Evolutionary conservation across 2,888 invertebrate species (phyloP).

Genomic region (Mesodorylaimus sp.): DNA sequence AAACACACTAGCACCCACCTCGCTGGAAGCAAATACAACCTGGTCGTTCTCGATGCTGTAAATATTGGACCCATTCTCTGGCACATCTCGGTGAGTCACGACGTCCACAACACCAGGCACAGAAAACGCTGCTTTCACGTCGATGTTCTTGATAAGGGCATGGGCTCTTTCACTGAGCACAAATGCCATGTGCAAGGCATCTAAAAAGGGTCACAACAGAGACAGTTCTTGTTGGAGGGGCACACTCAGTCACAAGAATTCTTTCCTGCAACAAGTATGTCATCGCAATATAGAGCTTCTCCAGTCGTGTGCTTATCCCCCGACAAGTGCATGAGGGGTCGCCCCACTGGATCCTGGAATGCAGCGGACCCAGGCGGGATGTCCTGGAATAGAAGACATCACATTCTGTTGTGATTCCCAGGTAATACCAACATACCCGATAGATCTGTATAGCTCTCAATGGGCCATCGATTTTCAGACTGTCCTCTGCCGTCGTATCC

Average conservation of each 20-base stretch:
- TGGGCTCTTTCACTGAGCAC: constrained; percentile 62
- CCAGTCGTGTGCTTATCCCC: constrained; percentile 70
- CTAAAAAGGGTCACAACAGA: constrained; percentile 16
- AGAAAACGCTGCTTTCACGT: constrained; percentile 51
- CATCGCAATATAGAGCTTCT: constrained; percentile 77
- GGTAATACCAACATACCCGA: too few species aligned
- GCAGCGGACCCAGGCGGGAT: too few species aligned
- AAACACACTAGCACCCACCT: constrained; percentile 37
- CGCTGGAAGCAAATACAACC: constrained; percentile 56
- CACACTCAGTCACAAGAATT: background rate
- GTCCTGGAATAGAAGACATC: too few species aligned
- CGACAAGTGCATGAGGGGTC: constrained; percentile 58
- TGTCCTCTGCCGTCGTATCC: too few species aligned
- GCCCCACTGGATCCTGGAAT: constrained; percentile 61
- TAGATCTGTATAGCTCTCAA: too few species aligned
- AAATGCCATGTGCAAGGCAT: constrained; percentile 59
- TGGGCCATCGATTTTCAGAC: too few species aligned
- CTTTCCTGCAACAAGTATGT: constrained; percentile 39
- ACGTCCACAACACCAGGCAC: constrained; percentile 63
- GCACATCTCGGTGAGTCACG: constrained; percentile 56
- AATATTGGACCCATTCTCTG: constrained; percentile 45
- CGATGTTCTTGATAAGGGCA: constrained; percentile 56
- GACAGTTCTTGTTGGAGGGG: too few species aligned
- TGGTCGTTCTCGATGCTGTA: constrained; percentile 62
- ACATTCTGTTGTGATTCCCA: too few species aligned